These are phyloP conservation scores for Darevskia mixta DNA, from an alignment of 2,797 vertebrate species.

Conservation along the genomic window DNA sequence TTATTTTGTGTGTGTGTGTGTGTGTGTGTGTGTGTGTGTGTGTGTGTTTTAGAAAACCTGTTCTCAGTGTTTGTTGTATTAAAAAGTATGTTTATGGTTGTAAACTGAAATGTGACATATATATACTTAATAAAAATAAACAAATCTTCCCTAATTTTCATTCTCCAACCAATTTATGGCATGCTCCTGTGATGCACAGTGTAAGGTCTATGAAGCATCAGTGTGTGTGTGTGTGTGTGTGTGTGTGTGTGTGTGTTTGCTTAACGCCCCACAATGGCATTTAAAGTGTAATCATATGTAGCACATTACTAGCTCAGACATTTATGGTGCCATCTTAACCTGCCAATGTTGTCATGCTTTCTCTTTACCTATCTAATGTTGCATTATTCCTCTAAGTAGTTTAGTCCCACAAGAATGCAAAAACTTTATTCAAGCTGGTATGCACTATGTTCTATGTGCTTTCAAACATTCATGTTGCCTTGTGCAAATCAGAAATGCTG, in stretches of 20 bases:
- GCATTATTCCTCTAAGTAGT: conserved; percentile 44
- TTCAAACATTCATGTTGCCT: conserved; percentile 49
- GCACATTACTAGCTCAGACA: not conserved
- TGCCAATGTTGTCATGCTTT: not conserved
- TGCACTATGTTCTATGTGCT: conserved; percentile 28
- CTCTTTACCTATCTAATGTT: conserved; percentile 1
- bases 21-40: too few relatives aligned
- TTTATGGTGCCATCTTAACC: not conserved
- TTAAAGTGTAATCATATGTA: not conserved
- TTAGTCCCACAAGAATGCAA: conserved; percentile 50
- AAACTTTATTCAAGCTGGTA: conserved; percentile 39
- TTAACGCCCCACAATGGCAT: not conserved
- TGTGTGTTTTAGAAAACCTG: too few relatives aligned
- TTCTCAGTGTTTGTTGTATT: too few relatives aligned
- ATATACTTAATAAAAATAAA: too few relatives aligned
- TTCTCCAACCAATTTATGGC: not conserved
- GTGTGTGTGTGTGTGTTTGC: not conserved
- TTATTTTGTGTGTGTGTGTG: too few relatives aligned
- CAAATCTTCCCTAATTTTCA: not conserved
- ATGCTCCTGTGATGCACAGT: not conserved
- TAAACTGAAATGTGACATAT: too few relatives aligned
- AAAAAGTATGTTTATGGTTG: too few relatives aligned
- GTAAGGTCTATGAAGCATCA: not conserved
- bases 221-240: not conserved
- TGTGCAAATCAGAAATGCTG: conserved; percentile 59